phyloP scores from a whole-genome alignment of 1,140 invertebrate species.

The Lepeophtheirus salmonis region DNA sequence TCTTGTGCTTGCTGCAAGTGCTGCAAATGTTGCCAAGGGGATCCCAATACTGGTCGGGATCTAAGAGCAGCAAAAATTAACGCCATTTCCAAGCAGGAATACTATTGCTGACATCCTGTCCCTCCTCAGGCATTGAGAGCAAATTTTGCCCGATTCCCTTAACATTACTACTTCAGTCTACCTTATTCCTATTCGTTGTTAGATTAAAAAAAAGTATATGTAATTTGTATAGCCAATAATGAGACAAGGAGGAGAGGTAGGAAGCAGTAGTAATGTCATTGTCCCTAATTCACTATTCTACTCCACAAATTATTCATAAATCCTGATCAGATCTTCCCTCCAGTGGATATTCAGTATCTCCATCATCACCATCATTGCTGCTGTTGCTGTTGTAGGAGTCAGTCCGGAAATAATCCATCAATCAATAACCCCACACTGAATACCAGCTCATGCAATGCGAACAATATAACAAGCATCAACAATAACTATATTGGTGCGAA shows the following conservation, averaged over 20 bases:
- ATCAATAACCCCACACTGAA: not conserved
- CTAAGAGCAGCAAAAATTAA: not conserved
- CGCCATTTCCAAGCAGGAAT: not conserved
- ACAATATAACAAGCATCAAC: not conserved
- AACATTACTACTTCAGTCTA: too few relatives aligned
- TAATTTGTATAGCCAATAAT: too few relatives aligned
- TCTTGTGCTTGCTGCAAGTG: constrained; percentile 14
- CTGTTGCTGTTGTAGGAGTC: not conserved
- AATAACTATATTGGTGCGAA: not conserved
- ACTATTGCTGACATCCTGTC: constrained; percentile 7
- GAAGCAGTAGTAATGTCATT: too few relatives aligned
- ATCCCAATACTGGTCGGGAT: not conserved
- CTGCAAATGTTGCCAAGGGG: constrained; percentile 8
- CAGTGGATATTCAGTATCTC: not conserved
- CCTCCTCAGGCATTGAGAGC: not conserved
- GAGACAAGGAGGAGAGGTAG: too few relatives aligned
- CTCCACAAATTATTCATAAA: too few relatives aligned
- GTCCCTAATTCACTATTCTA: too few relatives aligned
- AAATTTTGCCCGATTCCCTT: too few relatives aligned
- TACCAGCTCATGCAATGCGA: not conserved
- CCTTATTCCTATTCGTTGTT: too few relatives aligned
- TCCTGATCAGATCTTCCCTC: not conserved
- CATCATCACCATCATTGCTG: not conserved
- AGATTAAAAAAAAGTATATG: too few relatives aligned
- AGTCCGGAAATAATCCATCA: not conserved